Evolutionary conservation across 2,113 vertebrate species (phyloP).

Genomic region (Pelmatolapia mariae): DNA sequence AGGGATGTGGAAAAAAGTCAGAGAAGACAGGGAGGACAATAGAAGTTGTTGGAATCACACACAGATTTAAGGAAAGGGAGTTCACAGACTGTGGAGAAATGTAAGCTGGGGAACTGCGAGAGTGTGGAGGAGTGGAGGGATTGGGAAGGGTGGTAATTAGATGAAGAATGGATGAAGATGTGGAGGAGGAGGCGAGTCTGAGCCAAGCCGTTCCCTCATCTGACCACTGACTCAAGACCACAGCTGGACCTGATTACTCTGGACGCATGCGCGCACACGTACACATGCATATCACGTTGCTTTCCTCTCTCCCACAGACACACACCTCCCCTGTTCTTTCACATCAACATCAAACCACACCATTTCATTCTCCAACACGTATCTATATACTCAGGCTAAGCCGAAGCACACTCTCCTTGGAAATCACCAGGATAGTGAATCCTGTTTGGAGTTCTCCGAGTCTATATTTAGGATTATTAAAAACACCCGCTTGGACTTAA

Average conservation of each 20-base stretch:
- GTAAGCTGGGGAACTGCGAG: constrained; percentile 6
- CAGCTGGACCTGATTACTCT: constrained; percentile 69
- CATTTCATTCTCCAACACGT: not conserved
- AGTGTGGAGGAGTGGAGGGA: constrained; percentile 8
- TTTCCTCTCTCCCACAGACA: constrained; percentile 29
- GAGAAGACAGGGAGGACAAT: not conserved
- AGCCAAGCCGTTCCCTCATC: constrained; percentile 59
- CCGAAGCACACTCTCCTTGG: not conserved
- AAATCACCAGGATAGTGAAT: not conserved
- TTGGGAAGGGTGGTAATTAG: constrained; percentile 39
- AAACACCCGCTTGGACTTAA: not conserved
- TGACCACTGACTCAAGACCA: constrained; percentile 69
- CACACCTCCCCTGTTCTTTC: constrained; percentile 10
- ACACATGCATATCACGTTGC: constrained; percentile 48
- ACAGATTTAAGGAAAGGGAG: not conserved
- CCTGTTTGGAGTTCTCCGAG: rapidly evolving
- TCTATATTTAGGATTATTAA: not conserved
- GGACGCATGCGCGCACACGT: not conserved
- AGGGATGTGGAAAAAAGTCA: not conserved
- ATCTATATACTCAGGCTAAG: not conserved
- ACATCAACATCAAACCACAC: constrained; percentile 21
- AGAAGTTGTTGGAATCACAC: not conserved
- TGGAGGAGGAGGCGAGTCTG: constrained; percentile 41
- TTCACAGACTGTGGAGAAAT: not conserved
- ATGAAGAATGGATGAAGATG: constrained; percentile 63